Evolutionary conservation across 2,888 invertebrate genomes (phyloP), one percentile per base, ranked within the genome.

Genomic region (Tiphia femorata): DNA sequence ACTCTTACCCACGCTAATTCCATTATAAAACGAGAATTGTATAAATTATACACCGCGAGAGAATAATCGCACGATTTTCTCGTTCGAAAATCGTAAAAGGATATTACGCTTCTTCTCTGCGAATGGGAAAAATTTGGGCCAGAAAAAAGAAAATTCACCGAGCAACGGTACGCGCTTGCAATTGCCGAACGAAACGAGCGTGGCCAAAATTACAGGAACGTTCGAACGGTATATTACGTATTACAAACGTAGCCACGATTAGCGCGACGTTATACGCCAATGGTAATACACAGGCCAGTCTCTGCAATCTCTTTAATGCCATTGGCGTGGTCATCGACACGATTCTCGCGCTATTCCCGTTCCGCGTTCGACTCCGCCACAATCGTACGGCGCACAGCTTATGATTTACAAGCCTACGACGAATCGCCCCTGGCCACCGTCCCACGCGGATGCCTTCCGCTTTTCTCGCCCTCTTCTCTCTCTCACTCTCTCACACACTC

Each of bases 351-450:
- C 49, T 42, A 37, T 25, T 23, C 56, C 43, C 46, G 48, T 49
- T 42, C 58, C 47, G 62, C 52, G 43, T 58, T 51, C n/a, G n/a
- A 33, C 33, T 33, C 21, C 23, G 7, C 1, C 40, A 21, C n/a
- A 12, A 10, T 27, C 27, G 37, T 16, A 5, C 37, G 37, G 17
- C 50, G n/a, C n/a, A n/a, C n/a, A 30, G 42, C 64, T 59, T 58
- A 55, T 65, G 61, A 73, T 73, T 72, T 71, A 71, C 72, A 66
- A 69, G 72, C 76, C 69, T 25, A 5, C 51, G 56, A 75, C 70
- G 73, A 74, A 75, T 76, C 70, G 70, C 70, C 66, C 53, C 67
- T 71, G 72, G 74, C 74, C 65, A 70, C 59, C 55, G 58, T 49
- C 65, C 66, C 63, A 49, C 62, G 48, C 51, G 12, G 41, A 50